Conservation (phyloP, 2,888 invertebrate species). For the Endomychus coccineus region DNA sequence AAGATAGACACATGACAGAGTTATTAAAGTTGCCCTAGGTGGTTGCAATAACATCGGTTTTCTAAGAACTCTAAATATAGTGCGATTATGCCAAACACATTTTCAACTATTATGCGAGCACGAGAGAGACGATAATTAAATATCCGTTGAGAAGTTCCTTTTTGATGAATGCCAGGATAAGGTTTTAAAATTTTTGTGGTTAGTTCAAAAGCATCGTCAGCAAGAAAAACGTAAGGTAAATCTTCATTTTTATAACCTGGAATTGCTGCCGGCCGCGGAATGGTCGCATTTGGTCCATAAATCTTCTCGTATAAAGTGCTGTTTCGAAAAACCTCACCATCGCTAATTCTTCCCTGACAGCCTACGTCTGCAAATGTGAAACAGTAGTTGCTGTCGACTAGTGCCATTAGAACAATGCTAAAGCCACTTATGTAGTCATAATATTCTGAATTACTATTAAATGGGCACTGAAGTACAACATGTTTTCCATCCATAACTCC, state of each 20-base stretch:
- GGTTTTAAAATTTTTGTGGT: conserved; percentile 21
- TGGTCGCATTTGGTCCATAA: conserved; percentile 8
- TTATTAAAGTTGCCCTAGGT: conserved; percentile 24
- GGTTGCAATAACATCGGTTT: conserved; percentile 28
- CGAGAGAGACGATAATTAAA: conserved; percentile 20
- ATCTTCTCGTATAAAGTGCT: conserved; percentile 17
- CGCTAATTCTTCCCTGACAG: conserved; percentile 29
- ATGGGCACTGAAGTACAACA: conserved; percentile 24
- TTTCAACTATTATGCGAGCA: conserved; percentile 21
- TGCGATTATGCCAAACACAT: conserved; percentile 20
- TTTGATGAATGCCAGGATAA: conserved; percentile 17
- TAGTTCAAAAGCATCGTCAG: conserved; percentile 17
- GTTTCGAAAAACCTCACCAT: conserved; percentile 21
- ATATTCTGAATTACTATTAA: conserved; percentile 23
- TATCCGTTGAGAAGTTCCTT: conserved; percentile 16
- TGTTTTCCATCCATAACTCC: conserved; percentile 32
- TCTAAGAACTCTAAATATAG: conserved; percentile 29
- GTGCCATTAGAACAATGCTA: conserved; percentile 28
- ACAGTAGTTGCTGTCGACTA: conserved; percentile 24
- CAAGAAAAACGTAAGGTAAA: conserved; percentile 21
- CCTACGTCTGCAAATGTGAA: conserved; percentile 33
- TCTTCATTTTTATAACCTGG: conserved; percentile 11
- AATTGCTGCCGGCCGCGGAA: conserved; percentile 16
- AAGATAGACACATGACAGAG: conserved; percentile 31
- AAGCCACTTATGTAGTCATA: conserved; percentile 28